Evolutionary conservation across 2,888 invertebrate genomes (phyloP).

Genomic region (Euplagia quadripunctaria): DNA sequence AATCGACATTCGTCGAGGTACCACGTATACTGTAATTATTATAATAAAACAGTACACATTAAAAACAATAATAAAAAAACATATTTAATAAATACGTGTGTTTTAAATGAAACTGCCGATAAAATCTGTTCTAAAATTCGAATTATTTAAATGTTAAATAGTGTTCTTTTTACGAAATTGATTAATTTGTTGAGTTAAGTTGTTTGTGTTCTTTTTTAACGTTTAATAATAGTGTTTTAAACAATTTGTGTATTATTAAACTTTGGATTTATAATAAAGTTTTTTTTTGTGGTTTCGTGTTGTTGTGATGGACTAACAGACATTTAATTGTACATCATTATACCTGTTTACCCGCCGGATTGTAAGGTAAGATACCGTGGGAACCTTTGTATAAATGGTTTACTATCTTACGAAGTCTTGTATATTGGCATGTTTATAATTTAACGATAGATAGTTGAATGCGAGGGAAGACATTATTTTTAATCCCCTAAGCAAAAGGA

Average conservation of each 20-base stretch:
- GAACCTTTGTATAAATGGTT: constrained; percentile 22
- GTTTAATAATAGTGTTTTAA: constrained; percentile 4
- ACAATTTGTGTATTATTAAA: constrained; percentile 11
- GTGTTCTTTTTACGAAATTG: constrained; percentile 17
- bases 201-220: background rate
- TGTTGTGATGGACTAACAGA: constrained; percentile 23
- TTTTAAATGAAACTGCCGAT: background rate
- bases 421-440: background rate
- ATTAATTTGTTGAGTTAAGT: background rate
- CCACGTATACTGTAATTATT: background rate
- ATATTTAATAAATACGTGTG: background rate
- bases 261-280: constrained; percentile 6
- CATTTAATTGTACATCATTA: constrained; percentile 41
- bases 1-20: constrained; percentile 2
- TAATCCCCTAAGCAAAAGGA: too few relatives aligned
- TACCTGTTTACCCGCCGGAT: constrained; percentile 25
- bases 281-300: constrained; percentile 27
- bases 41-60: constrained; percentile 8
- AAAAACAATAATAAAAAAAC: constrained; percentile 8
- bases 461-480: too few relatives aligned
- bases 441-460: background rate
- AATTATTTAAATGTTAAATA: constrained; percentile 5
- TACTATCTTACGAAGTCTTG: background rate
- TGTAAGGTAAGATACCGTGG: constrained; percentile 37
- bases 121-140: constrained; percentile 3